Base-by-base conservation (phyloP, 2,113 vertebrate species). In the Nibea coibor region DNA sequence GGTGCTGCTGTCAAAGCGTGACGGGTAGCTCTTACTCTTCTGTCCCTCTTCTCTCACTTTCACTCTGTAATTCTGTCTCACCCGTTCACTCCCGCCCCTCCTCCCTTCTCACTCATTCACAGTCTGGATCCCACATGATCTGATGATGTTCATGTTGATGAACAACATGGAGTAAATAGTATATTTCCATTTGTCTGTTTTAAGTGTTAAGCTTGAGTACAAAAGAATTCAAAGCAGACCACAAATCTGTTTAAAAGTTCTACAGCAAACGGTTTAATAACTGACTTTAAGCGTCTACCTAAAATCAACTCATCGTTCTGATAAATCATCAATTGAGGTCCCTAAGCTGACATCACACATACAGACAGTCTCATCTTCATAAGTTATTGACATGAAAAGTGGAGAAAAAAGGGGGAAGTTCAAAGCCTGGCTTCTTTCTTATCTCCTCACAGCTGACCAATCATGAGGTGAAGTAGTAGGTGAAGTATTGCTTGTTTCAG, bases 1-100 rank as follows among this genome's bases (percentile, higher is more conserved):
- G 89, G 83, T 87, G 78, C 77, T 82, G 87, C 91, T 89, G 84
- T 79, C 72, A 72, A 77, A 89, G 87, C 69, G 62, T 86, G 84
- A 92, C 89, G 48, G 73, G 88, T 79, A 65, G 64, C 78, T 82
- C 83, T 80, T 62, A 65, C 86, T 77, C 83, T 39, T 39, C 35
- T 65, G 64, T 62, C 45, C 16, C 63, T 61, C 72, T 22, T 57
- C 54, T 81, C 57, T 72, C 70, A 39, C 64, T 86, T 66, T 78
- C 51, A 66, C 71, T 43, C 59, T 0, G 20, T 71, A 48, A 75
- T 74, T 81, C 75, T 61, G 39, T 24, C 67, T 77, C 82, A 51
- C 31, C 24, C 28, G 0, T 61, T 75, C 70, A 45, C 50, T 39
- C 48, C n/a, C 72, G 20, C 63, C 12, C 9, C 14, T 22, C 57